phyloP scores from a whole-genome alignment of 2,113 vertebrate genomes.

The Macaca fascicularis region T2T-MFA8v1.1 NC_088381.1:27618501-27619000 shows the following conservation, averaged over 20 bases:
- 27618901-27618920: background rate
- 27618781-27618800: background rate
- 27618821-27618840: background rate
- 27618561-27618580: background rate
- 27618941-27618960: background rate
- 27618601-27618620: background rate
- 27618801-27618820: background rate
- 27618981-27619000: background rate
- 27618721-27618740: background rate
- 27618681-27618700: background rate
- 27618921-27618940: background rate
- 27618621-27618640: background rate
- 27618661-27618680: background rate
- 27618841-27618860: background rate
- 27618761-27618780: background rate
- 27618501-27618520: background rate
- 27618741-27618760: background rate
- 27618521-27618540: background rate
- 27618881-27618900: background rate
- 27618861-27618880: background rate
- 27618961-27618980: background rate
- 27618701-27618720: background rate
- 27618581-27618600: background rate
- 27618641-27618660: background rate
- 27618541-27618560: background rate